Evolutionary conservation across 1,140 invertebrate genomes (phyloP), one percentile per base, ranked within the genome.

Genomic region (Aphaenogaster rudis): DNA sequence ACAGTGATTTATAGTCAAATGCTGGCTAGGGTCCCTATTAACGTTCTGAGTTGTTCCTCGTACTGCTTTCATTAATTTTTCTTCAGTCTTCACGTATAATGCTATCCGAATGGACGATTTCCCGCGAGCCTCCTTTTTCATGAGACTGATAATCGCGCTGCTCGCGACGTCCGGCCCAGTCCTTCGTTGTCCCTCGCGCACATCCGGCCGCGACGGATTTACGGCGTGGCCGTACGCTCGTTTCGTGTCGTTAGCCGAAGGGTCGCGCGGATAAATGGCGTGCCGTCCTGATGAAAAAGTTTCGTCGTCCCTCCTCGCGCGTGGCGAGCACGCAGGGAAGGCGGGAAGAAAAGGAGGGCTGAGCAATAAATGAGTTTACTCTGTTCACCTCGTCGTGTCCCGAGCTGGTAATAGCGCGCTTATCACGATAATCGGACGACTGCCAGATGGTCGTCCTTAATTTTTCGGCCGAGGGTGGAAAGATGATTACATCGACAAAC

Each of bases 131-230:
- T 21, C 4, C 17, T 39, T 54, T 61, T 13, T 52, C 28, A 3
- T 3, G 8, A 71, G 52, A 57, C 50, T 71, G 21, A 57, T 81
- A 81, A 81, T 81, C 39, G 39, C 8, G 36, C 36, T 57, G 48
- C 42, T 74, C 54, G 80, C 52, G 81, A 76, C 81, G 63, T 84
- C 71, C 81, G 77, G 45, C 39, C 21, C 8, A 2, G 13, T 63
- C 6, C 66, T 64, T 15, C 45, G 21, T 63, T 48, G 39, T 57
- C 74, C 11, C 81, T 77, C 52, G 74, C 71, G 77, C 21, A 50
- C 72, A 76, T 87, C 80, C 88, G 80, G 85, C 57, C 79, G 71
- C 86, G 88, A 90, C 78, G 89, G 89, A 92, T 92, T 92, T 92
- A 92, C 89, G 79, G 33, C 80, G 87, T 39, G 85, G 72, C 66